Percentiles rank a stretch among this genome's conserved stretches.
Evolutionary conservation across 2,113 vertebrate genomes (phyloP).

Genomic region (Madoqua kirkii): DNA sequence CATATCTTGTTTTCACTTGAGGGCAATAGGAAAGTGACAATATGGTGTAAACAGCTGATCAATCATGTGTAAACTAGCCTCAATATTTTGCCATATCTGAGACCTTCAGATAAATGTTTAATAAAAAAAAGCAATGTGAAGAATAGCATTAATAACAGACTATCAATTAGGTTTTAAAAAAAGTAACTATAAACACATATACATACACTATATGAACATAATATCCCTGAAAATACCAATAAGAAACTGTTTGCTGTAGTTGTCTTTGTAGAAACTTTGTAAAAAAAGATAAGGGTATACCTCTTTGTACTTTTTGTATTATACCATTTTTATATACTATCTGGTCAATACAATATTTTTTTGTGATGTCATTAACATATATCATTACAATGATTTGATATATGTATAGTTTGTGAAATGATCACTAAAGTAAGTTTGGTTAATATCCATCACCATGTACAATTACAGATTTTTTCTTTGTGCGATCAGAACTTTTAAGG

Average conservation of each 20-base stretch:
- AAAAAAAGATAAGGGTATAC: neutral
- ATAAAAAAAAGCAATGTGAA: neutral
- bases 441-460: neutral
- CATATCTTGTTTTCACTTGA: neutral
- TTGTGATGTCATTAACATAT: neutral
- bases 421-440: neutral
- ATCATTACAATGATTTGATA: neutral
- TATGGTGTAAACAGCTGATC: neutral
- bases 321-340: neutral
- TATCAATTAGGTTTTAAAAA: neutral
- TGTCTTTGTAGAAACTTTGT: neutral
- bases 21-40: neutral
- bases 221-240: neutral
- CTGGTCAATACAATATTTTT: neutral
- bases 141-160: neutral
- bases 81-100: neutral
- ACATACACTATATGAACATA: neutral
- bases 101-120: neutral
- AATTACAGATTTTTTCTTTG: neutral
- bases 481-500: neutral
- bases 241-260: neutral
- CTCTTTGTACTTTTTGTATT: neutral
- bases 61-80: neutral
- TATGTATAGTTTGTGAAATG: neutral
- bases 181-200: neutral